A percentile compares a stretch with the other conserved stretches of the same genome.
Evolutionary conservation across 2,888 invertebrate genomes (phyloP).

Genomic region (Brachylomia viminalis): DNA sequence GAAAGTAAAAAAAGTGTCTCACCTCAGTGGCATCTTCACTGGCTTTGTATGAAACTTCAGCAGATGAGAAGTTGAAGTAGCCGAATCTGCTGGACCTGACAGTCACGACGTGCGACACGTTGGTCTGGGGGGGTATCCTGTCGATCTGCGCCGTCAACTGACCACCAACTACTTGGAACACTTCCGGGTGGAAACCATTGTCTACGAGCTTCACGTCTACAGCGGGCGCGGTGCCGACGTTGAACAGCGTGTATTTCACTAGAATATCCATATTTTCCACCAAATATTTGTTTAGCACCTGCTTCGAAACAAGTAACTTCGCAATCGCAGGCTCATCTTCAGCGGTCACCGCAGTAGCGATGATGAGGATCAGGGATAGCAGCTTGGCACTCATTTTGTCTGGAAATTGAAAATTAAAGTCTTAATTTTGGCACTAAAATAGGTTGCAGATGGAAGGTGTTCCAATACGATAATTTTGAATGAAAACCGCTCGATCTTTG

Average conservation of each 20-base stretch:
- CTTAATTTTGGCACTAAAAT: conserved; percentile 42
- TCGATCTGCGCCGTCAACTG: conserved; percentile 95
- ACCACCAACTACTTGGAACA: conserved; percentile 97
- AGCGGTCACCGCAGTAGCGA: conserved; percentile 86
- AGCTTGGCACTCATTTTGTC: conserved; percentile 86
- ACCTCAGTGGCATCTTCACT: conserved; percentile 95
- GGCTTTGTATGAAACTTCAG: conserved; percentile 96
- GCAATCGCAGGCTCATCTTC: conserved; percentile 94
- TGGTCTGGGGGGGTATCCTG: conserved; percentile 97
- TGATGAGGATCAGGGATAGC: conserved; percentile 84
- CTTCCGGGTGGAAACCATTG: conserved; percentile 97
- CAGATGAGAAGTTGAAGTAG: conserved; percentile 99
- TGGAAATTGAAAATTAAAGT: conserved; percentile 73
- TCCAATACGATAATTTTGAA: conserved; percentile 61
- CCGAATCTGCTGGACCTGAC: conserved; percentile 97
- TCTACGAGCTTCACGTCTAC: conserved; percentile 97
- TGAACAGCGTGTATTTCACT: conserved; percentile 98
- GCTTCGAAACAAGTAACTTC: conserved; percentile 96
- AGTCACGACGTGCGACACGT: conserved; percentile 98
- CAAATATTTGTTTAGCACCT: conserved; percentile 98
- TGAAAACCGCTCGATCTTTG: conserved; percentile 56
- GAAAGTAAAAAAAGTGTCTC: conserved; percentile 69
- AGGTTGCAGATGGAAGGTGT: conserved; percentile 43
- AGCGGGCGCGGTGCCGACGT: conserved; percentile 97
- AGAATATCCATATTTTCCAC: conserved; percentile 99